Conservation (phyloP, 2,797 vertebrate species). For the Anabacerthia variegaticeps region DNA sequence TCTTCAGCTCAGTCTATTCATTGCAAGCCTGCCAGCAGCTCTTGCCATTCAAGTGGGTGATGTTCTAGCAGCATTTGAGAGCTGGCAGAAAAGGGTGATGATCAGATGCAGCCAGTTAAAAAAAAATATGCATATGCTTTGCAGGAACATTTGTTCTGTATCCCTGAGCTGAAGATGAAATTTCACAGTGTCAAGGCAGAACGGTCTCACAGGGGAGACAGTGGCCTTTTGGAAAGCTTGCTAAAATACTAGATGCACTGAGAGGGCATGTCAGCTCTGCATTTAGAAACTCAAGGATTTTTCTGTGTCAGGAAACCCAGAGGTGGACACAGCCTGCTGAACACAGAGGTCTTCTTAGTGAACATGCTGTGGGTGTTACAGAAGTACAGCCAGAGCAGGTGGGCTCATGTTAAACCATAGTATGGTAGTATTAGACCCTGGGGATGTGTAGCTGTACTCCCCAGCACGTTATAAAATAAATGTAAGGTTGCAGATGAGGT, state of each 20-base stretch:
- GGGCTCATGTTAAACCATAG: background rate
- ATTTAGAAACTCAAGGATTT: background rate
- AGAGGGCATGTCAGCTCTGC: background rate
- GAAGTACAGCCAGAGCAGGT: background rate
- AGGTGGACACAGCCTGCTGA: background rate
- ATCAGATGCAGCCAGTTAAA: conserved; percentile 32
- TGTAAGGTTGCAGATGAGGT: background rate
- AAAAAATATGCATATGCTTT: background rate
- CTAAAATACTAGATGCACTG: background rate
- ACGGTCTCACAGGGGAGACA: background rate
- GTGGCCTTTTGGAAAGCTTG: background rate
- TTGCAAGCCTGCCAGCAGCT: background rate
- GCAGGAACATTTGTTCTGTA: background rate
- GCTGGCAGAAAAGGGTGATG: background rate
- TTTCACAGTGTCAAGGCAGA: background rate
- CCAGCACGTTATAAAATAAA: background rate
- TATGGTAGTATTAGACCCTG: background rate
- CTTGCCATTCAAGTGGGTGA: background rate
- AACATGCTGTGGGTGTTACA: background rate
- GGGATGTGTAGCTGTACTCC: background rate
- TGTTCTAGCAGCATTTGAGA: conserved; percentile 14
- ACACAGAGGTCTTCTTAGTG: background rate
- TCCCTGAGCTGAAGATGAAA: background rate
- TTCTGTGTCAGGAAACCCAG: background rate
- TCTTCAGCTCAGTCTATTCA: background rate